These are phyloP conservation scores for Aptenodytes patagonicus DNA, from an alignment of 2,113 vertebrate genomes.

Conservation along the genomic window DNA sequence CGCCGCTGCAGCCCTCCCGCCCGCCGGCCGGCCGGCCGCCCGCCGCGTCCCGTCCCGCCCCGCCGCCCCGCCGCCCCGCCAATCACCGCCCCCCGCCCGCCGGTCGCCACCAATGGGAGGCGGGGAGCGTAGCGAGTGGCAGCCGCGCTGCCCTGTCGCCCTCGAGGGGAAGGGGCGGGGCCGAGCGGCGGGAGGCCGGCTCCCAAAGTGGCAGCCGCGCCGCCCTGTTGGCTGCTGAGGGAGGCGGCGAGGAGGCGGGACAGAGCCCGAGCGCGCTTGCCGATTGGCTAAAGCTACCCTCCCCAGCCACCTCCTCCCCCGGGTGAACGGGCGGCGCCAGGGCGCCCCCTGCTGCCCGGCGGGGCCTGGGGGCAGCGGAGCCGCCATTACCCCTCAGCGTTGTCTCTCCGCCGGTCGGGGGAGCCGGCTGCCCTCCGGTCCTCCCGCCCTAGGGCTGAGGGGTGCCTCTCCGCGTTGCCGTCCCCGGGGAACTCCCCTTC, in stretches of 20 bases:
- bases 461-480: no score
- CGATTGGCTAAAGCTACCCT: background rate
- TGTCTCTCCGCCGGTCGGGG: rapidly evolving
- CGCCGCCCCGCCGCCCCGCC: no score
- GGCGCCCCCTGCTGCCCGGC: background rate
- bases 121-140: background rate
- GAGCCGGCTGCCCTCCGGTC: rapidly evolving
- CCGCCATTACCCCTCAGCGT: rapidly evolving
- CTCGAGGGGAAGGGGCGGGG: background rate
- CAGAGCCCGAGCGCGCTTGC: background rate
- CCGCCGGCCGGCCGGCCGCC: no score
- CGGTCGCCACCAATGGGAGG: background rate
- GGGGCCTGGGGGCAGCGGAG: rapidly evolving
- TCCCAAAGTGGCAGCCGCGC: background rate
- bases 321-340: background rate
- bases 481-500: no score
- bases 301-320: rapidly evolving
- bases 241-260: background rate
- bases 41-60: no score
- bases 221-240: background rate
- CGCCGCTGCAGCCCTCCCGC: no score
- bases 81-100: no score
- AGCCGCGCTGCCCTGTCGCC: background rate
- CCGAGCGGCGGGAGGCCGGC: background rate
- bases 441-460: no score